A percentile compares a stretch with the other conserved stretches of the same genome.
Conservation (phyloP, 2,797 vertebrate genomes). For the Balearica regulorum region DNA sequence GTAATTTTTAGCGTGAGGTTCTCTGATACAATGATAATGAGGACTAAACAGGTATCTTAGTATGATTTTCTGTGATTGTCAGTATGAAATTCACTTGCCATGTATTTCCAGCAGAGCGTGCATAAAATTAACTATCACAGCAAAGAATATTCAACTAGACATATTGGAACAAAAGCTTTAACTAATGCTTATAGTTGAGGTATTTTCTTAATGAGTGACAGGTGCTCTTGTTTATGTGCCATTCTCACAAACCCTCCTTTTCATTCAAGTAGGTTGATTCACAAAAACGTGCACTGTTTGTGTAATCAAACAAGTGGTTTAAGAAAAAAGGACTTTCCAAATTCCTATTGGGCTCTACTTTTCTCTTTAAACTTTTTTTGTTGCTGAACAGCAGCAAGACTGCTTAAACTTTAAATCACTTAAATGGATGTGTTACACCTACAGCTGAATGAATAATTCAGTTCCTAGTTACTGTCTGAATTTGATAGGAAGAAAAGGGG, state of each 20-base stretch:
- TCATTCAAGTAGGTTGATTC: constrained; percentile 31
- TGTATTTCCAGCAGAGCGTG: constrained; percentile 32
- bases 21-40: constrained; percentile 55
- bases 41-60: constrained; percentile 34
- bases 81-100: constrained; percentile 23
- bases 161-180: constrained; percentile 42
- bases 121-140: constrained; percentile 31
- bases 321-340: neutral
- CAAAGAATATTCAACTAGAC: constrained; percentile 16
- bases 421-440: constrained; percentile 57
- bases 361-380: constrained; percentile 25
- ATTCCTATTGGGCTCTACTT: neutral
- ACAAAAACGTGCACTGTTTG: neutral
- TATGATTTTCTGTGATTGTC: constrained; percentile 38
- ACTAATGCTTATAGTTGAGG: neutral
- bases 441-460: constrained; percentile 66
- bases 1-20: constrained; percentile 38
- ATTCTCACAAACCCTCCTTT: neutral
- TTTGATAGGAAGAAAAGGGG: constrained; percentile 59
- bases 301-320: constrained; percentile 27
- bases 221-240: constrained; percentile 22
- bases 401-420: constrained; percentile 45
- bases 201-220: constrained; percentile 48
- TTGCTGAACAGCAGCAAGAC: constrained; percentile 16
- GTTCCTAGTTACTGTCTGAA: constrained; percentile 61